These are phyloP conservation scores for Zygothrica quintamaculata DNA, from an alignment of 2,888 invertebrate genomes.

Conservation along the genomic window DNA sequence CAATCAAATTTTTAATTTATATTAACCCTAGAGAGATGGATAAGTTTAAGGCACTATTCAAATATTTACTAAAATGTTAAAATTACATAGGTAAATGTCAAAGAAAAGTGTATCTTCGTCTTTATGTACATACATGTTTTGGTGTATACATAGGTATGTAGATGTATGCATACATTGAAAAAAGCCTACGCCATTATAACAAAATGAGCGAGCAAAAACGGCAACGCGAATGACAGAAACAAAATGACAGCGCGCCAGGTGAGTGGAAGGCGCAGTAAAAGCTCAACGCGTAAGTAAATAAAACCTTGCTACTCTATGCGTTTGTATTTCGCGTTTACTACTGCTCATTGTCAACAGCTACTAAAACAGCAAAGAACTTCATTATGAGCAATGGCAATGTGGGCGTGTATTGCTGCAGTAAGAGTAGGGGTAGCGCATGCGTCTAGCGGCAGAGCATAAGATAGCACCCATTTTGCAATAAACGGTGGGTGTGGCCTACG, in stretches of 20 bases:
- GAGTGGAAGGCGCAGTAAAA: slow-evolving; percentile 62
- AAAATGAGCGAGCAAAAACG: slow-evolving; percentile 79
- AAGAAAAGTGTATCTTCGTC: neutral
- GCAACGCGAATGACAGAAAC: slow-evolving; percentile 57
- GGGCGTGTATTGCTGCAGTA: slow-evolving; percentile 58
- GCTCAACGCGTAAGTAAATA: slow-evolving; percentile 76
- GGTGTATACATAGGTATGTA: neutral
- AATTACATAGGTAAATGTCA: no score
- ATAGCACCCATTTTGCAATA: slow-evolving; percentile 74
- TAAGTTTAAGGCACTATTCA: neutral
- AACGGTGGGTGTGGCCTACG: slow-evolving; percentile 74
- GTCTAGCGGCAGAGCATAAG: slow-evolving; percentile 33
- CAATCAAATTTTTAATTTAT: neutral
- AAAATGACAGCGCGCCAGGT: slow-evolving; percentile 69
- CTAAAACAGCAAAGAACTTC: slow-evolving; percentile 47
- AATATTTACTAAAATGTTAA: slow-evolving; percentile 1
- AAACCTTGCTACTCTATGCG: slow-evolving; percentile 31
- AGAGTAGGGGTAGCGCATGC: slow-evolving; percentile 66
- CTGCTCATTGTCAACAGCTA: slow-evolving; percentile 52
- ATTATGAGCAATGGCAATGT: slow-evolving; percentile 61
- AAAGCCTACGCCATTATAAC: slow-evolving; percentile 52
- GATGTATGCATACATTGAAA: slow-evolving; percentile 14
- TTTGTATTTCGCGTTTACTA: slow-evolving; percentile 4
- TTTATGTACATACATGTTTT: slow-evolving; percentile 31
- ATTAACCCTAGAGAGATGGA: no score